Base-by-base conservation (phyloP, 2,113 vertebrate species). In the Noturus placidus region DNA sequence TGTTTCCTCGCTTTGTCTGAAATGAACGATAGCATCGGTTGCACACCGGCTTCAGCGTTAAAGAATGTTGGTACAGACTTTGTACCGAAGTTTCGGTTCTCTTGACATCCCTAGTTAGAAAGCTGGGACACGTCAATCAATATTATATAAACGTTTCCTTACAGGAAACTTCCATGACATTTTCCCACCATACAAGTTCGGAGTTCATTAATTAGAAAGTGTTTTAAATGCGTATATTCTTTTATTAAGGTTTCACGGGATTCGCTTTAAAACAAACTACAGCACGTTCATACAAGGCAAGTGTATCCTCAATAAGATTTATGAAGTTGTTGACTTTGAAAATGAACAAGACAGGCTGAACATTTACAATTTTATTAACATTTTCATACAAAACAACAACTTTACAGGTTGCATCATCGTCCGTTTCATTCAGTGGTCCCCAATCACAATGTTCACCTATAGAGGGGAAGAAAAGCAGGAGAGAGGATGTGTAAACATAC, bases 301-400 rank as follows among this genome's bases (percentile, higher is more conserved):
- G 33, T 20, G 15, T 2, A 63, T 54, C 15, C 15, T 56, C 17
- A 30, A 19, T 30, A 19, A 63, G 57, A 57, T 27, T n/a, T 27
- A 54, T n/a, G 17, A 72, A 2, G 2, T 46, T 67, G 15, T 30
- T 33, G 3, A 22, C 46, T 56, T 9, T 7, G 17, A 61, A 54
- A 33, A n/a, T 57, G 15, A 46, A 88, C 33, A 65, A 25, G 19
- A 38, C 22, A 7, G 27, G n/a, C 69, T 25, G 27, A 30, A 17
- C 14, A 46, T 88, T 35, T 69, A 86, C 54, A n/a, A 10, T 59
- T 90, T 87, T 87, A 90, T 90, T 88, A 77, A 78, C 82, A 87
- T 89, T 87, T 87, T 74, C 77, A 81, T 88, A 89, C 67, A 90
- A 89, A 89, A 89, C 15, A 77, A 77, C 74, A 82, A 35, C 22